Conservation (phyloP, 2,797 vertebrate species). For the Aeoliscus strigatus region DNA sequence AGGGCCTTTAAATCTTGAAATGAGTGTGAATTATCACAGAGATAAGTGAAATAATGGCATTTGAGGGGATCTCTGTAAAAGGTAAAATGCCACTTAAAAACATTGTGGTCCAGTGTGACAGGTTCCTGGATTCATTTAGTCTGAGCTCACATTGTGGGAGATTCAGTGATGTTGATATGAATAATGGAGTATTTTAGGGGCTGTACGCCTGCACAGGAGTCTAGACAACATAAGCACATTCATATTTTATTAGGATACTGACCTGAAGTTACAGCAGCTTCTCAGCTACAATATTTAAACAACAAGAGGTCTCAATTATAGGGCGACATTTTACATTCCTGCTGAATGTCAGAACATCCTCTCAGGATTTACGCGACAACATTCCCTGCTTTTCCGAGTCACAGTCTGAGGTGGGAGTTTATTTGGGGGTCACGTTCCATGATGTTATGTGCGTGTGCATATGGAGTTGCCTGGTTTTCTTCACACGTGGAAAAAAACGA, state of each 20-base stretch:
- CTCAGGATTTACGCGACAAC: conserved; percentile 1
- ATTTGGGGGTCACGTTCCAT: no score
- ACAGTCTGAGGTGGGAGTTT: no score
- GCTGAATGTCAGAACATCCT: conserved; percentile 6
- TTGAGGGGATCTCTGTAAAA: conserved; percentile 16
- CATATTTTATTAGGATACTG: conserved; percentile 27
- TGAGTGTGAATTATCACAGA: no score
- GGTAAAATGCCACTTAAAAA: conserved; percentile 40
- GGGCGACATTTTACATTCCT: conserved; percentile 6
- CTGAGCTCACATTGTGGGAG: conserved; percentile 19
- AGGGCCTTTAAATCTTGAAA: no score
- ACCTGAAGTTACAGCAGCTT: conserved; percentile 16
- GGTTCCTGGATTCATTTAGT: conserved; percentile 29
- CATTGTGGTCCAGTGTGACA: no score
- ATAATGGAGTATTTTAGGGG: conserved; percentile 40
- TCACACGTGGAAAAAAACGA: no score
- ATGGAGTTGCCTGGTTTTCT: no score
- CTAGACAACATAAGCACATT: conserved; percentile 14
- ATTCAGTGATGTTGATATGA: conserved; percentile 39
- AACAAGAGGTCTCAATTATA: conserved; percentile 6
- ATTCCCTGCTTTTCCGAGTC: background rate
- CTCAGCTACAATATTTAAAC: conserved; percentile 14
- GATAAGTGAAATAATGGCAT: no score
- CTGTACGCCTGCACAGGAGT: conserved; percentile 6
- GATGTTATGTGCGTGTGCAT: no score